Conservation (phyloP, 2,888 invertebrate genomes). For the Lymantria dispar region DNA sequence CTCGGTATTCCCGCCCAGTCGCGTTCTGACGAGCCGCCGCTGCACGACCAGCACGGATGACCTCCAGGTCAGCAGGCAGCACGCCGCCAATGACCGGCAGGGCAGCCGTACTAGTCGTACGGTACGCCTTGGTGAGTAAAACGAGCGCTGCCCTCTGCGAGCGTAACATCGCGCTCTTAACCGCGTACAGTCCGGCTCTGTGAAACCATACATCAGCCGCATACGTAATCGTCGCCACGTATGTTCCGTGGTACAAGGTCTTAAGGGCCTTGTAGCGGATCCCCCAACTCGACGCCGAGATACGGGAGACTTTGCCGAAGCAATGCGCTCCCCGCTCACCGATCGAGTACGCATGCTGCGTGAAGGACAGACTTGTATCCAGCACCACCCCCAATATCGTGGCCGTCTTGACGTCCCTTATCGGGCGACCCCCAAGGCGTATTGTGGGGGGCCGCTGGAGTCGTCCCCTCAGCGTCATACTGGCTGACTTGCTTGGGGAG, state of each 20-base stretch:
- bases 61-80: constrained; percentile 20
- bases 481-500: neutral
- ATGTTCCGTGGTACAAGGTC: neutral
- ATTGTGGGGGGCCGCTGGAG: constrained; percentile 1
- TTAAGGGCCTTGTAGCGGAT: constrained; percentile 2
- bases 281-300: constrained; percentile 32
- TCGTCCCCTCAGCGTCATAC: neutral
- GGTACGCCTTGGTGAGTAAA: constrained; percentile 14
- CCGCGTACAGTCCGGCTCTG: neutral
- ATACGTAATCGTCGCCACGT: constrained; percentile 14
- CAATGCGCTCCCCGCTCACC: constrained; percentile 20
- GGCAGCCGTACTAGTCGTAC: constrained; percentile 4
- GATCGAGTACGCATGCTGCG: constrained; percentile 14
- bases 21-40: neutral
- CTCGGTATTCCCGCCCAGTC: neutral
- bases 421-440: neutral
- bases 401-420: neutral
- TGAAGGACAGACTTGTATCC: constrained; percentile 11
- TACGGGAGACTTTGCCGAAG: constrained; percentile 30
- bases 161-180: constrained; percentile 1
- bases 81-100: constrained; percentile 15
- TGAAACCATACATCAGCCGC: constrained; percentile 8
- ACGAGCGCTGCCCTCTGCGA: constrained; percentile 5
- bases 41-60: constrained; percentile 7
- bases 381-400: constrained; percentile 19